Percentiles rank a stretch among this genome's conserved stretches.
phyloP scores from a whole-genome alignment of 2,888 invertebrate species.

The Brenthis ino region DNA sequence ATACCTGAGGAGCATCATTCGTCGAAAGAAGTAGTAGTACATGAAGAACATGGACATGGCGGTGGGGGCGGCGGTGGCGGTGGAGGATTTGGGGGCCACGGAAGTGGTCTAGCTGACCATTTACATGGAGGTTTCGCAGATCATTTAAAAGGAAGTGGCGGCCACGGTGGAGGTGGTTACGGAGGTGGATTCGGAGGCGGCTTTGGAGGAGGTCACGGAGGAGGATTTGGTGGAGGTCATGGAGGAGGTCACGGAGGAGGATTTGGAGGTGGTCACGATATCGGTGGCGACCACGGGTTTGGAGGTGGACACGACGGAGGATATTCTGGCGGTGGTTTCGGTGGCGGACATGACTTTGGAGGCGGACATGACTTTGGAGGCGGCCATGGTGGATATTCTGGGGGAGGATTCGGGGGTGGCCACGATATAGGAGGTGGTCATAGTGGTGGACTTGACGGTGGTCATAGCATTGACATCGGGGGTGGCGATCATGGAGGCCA shows the following conservation, averaged over 20 bases:
- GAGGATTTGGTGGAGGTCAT: constrained; percentile 40
- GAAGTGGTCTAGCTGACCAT: constrained; percentile 53
- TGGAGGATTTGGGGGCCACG: constrained; percentile 47
- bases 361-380: constrained; percentile 45
- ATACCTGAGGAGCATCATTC: constrained; percentile 77
- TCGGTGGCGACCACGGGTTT: constrained; percentile 39
- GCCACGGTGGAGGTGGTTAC: constrained; percentile 48
- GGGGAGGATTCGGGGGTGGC: constrained; percentile 45
- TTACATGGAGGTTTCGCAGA: constrained; percentile 62
- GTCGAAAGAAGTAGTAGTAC: constrained; percentile 72
- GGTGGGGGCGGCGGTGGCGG: constrained; percentile 49
- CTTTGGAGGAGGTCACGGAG: constrained; percentile 45
- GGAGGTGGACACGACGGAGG: constrained; percentile 43
- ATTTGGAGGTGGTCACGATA: constrained; percentile 42
- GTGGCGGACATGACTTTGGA: constrained; percentile 43
- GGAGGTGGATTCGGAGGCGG: constrained; percentile 46
- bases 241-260: constrained; percentile 37
- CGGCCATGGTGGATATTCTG: constrained; percentile 48
- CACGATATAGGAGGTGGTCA: constrained; percentile 42
- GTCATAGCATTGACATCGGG: constrained; percentile 40
- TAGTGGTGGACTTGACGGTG: constrained; percentile 28
- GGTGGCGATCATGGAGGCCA: constrained; percentile 48
- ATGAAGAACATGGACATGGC: constrained; percentile 57
- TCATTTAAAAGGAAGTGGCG: constrained; percentile 53
- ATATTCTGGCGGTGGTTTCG: constrained; percentile 40